A percentile compares a stretch with the other conserved stretches of the same genome.
Evolutionary conservation across 2,113 vertebrate genomes (phyloP).

Genomic region (Talpa occidentalis): DNA sequence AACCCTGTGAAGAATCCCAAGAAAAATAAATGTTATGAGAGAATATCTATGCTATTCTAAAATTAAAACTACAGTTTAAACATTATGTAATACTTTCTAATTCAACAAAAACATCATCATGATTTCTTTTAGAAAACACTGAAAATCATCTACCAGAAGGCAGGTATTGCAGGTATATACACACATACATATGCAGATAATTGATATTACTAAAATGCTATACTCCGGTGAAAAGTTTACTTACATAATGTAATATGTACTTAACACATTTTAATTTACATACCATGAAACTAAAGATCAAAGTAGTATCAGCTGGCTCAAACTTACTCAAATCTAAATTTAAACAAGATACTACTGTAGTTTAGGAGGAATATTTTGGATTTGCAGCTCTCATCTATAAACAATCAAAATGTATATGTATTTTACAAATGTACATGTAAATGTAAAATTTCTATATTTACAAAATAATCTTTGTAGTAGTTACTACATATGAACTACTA

Average conservation of each 20-base stretch:
- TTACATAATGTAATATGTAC: not conserved
- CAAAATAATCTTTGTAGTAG: not conserved
- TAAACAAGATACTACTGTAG: not conserved
- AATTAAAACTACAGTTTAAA: not conserved
- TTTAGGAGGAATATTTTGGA: slow-evolving; percentile 15
- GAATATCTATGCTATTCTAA: slow-evolving; percentile 42
- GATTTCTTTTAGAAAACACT: slow-evolving; percentile 42
- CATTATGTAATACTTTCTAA: not conserved
- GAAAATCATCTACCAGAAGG: slow-evolving; percentile 17
- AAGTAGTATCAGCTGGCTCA: not conserved
- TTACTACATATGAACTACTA: not conserved
- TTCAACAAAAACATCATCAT: slow-evolving; percentile 6
- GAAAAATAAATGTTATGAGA: slow-evolving; percentile 43
- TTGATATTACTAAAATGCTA: not conserved
- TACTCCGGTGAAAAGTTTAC: not conserved
- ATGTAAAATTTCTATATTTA: slow-evolving; percentile 28
- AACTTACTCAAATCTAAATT: not conserved
- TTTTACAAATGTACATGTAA: not conserved
- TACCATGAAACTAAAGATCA: slow-evolving; percentile 8
- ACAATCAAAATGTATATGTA: not conserved
- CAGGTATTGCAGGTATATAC: not conserved
- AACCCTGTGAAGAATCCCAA: not conserved
- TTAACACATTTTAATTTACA: not conserved
- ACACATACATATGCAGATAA: no score
- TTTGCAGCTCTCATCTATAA: not conserved